phyloP scores from a whole-genome alignment of 2,888 invertebrate species.

The Rhingia campestris region DNA sequence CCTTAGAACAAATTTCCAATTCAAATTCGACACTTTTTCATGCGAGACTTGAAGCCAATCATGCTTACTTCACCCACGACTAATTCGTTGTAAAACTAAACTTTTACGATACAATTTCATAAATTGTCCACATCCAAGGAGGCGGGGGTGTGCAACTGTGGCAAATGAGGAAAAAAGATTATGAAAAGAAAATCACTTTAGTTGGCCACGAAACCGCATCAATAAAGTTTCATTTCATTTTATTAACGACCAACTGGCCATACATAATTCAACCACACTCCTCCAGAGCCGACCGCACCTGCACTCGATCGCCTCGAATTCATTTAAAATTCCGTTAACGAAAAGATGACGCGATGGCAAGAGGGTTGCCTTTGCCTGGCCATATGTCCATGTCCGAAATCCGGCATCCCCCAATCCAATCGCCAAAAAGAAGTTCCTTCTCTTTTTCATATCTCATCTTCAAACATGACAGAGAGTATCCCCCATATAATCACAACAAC shows the following conservation, averaged over 20 bases:
- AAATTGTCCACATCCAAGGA: neutral
- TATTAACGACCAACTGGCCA: conserved; percentile 34
- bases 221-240: conserved; percentile 56
- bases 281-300: conserved; percentile 55
- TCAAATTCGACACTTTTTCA: neutral
- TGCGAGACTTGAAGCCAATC: neutral
- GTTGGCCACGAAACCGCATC: conserved; percentile 53
- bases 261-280: conserved; percentile 46
- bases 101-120: conserved; percentile 19
- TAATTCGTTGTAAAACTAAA: conserved; percentile 8
- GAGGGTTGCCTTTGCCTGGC: conserved; percentile 15
- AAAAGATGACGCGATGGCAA: conserved; percentile 25
- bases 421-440: conserved; percentile 29
- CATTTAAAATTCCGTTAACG: conserved; percentile 61
- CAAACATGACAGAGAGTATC: conserved; percentile 34
- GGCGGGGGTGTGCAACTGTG: neutral
- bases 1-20: neutral
- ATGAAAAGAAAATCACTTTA: conserved; percentile 31
- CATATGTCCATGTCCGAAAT: conserved; percentile 53
- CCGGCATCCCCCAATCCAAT: conserved; percentile 8
- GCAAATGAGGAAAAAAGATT: neutral
- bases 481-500: conserved; percentile 5
- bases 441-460: conserved; percentile 56
- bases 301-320: conserved; percentile 52
- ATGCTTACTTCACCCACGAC: neutral